These are phyloP conservation scores for Drosophila albomicans DNA, from an alignment of 1,140 invertebrate genomes.

Conservation along the genomic window DNA sequence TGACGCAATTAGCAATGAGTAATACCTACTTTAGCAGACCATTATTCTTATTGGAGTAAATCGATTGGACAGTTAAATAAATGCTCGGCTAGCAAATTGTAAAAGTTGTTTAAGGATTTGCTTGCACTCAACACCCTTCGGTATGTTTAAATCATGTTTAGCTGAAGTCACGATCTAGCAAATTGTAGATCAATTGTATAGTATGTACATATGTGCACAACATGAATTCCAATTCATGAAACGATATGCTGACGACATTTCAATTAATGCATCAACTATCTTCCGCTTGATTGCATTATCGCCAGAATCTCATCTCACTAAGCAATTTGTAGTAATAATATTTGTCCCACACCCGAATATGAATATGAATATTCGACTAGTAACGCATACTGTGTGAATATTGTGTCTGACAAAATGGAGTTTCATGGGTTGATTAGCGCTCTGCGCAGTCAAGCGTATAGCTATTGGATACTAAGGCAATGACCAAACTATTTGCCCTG, in stretches of 20 bases:
- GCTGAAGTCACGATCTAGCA: neutral
- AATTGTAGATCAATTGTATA: constrained; percentile 15
- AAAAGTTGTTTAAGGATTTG: too few relatives aligned
- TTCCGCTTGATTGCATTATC: constrained; percentile 50
- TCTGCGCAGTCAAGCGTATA: constrained; percentile 38
- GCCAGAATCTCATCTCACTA: constrained; percentile 22
- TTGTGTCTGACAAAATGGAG: constrained; percentile 42
- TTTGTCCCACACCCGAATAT: neutral
- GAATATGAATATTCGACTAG: neutral
- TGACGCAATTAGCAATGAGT: too few relatives aligned
- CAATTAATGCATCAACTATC: constrained; percentile 24
- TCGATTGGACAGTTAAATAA: too few relatives aligned
- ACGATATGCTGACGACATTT: constrained; percentile 36
- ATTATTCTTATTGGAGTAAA: too few relatives aligned
- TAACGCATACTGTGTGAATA: neutral
- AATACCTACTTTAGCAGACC: too few relatives aligned
- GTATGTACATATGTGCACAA: neutral
- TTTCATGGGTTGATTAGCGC: constrained; percentile 45
- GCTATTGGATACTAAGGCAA: constrained; percentile 18
- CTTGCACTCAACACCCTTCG: too few relatives aligned
- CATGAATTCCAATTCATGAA: constrained; percentile 2
- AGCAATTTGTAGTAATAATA: constrained; percentile 33
- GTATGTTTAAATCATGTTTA: too few relatives aligned
- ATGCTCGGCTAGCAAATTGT: too few relatives aligned
- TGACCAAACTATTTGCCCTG: constrained; percentile 32